phyloP scores from a whole-genome alignment of 2,888 invertebrate species.

The Meteorus colon region DNA sequence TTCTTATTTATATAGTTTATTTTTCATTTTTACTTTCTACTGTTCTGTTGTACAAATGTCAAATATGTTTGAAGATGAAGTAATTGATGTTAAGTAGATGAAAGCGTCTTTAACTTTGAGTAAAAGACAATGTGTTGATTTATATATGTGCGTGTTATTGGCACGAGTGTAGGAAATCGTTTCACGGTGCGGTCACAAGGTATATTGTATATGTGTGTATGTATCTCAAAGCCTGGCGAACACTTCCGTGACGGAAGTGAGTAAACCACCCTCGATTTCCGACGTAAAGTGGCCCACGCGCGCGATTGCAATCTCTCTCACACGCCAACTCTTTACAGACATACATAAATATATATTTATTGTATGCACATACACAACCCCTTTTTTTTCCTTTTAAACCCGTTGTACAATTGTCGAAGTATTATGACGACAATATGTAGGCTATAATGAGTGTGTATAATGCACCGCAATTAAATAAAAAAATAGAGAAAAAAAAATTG shows the following conservation, averaged over 20 bases:
- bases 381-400: background rate
- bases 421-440: background rate
- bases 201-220: constrained; percentile 8
- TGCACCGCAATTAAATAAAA: background rate
- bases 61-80: background rate
- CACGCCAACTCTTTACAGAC: background rate
- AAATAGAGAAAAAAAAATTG: background rate
- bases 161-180: constrained; percentile 44
- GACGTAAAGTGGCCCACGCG: constrained; percentile 69
- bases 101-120: background rate
- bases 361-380: background rate
- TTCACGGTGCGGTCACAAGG: constrained; percentile 52
- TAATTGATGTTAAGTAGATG: background rate
- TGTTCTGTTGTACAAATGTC: background rate
- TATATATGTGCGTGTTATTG: background rate
- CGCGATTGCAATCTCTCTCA: constrained; percentile 66
- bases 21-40: background rate
- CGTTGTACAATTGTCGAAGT: background rate
- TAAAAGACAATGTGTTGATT: constrained; percentile 8
- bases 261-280: constrained; percentile 70
- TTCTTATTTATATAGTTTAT: background rate
- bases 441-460: background rate
- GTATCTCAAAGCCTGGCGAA: constrained; percentile 16
- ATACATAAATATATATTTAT: background rate
- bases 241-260: constrained; percentile 67